Conservation (phyloP, 2,797 vertebrate species). For the Brotula barbata region DNA sequence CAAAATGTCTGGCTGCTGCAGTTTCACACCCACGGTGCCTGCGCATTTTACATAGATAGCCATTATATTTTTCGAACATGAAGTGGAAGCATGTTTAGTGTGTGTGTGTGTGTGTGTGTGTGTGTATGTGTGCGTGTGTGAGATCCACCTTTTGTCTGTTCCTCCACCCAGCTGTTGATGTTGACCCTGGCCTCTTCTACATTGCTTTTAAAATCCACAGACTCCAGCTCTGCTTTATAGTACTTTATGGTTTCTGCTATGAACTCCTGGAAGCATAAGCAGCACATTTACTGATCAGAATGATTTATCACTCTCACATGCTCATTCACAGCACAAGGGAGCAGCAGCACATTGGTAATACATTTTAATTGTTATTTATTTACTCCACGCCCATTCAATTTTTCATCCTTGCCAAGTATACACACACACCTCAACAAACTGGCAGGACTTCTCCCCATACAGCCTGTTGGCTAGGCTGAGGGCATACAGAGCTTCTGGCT, state of each 20-base stretch:
- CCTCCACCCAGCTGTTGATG: constrained; percentile 87
- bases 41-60: too few species aligned
- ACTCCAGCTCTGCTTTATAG: constrained; percentile 77
- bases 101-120: neutral
- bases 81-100: too few species aligned
- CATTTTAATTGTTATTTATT: too few species aligned
- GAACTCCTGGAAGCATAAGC: constrained; percentile 74
- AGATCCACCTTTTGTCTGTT: constrained; percentile 79
- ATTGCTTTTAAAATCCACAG: constrained; percentile 76
- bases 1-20: too few species aligned
- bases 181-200: constrained; percentile 71
- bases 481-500: constrained; percentile 63
- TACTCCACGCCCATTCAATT: neutral
- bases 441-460: constrained; percentile 80
- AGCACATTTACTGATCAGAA: neutral
- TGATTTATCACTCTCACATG: too few species aligned
- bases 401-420: neutral
- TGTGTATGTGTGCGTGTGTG: neutral
- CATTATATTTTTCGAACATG: too few species aligned
- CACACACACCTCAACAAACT: constrained; percentile 75
- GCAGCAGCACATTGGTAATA: too few species aligned
- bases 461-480: constrained; percentile 82
- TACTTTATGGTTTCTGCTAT: constrained; percentile 70
- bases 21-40: too few species aligned
- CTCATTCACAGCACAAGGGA: too few species aligned